Evolutionary conservation across 2,888 invertebrate genomes (phyloP), one percentile per base, ranked within the genome.

Genomic region (Hyalella azteca): DNA sequence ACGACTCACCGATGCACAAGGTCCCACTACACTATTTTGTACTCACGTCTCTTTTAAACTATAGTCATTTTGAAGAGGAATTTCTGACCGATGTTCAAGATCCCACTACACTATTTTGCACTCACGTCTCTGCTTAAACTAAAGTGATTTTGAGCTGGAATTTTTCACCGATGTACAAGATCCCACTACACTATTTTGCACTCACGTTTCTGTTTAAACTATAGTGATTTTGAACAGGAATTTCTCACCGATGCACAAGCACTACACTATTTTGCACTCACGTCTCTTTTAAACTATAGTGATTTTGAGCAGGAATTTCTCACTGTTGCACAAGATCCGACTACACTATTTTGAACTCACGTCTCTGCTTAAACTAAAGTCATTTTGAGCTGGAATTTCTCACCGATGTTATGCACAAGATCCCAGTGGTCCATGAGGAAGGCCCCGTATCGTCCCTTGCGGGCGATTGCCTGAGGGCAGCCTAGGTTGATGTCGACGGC

Each of bases 161-260:
- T 13, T 36, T 80, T 82, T 87, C 89, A 96, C 96, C 94, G 87
- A 98, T 96, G 86, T 40, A 98, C 88, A 40, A 97, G 90, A 32
- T 93, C 91, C 98, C 98, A 98, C 86, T 98, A 97, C 87, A 98
- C 96, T 89, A 97, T 97, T n/a, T n/a, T n/a, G n/a, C n/a, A n/a
- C n/a, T n/a, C n/a, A n/a, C n/a, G n/a, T n/a, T n/a, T n/a, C n/a
- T n/a, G n/a, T n/a, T n/a, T n/a, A n/a, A n/a, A n/a, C n/a, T n/a
- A n/a, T n/a, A n/a, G n/a, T n/a, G n/a, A n/a, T n/a, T n/a, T n/a
- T n/a, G n/a, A n/a, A n/a, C n/a, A n/a, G n/a, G n/a, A n/a, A n/a
- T n/a, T n/a, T n/a, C n/a, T n/a, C n/a, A n/a, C n/a, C n/a, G n/a
- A n/a, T n/a, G n/a, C n/a, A n/a, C n/a, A n/a, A n/a, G n/a, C n/a